Evolutionary conservation across 1,140 invertebrate genomes (phyloP).

Genomic region (Neuroterus valhalla): DNA sequence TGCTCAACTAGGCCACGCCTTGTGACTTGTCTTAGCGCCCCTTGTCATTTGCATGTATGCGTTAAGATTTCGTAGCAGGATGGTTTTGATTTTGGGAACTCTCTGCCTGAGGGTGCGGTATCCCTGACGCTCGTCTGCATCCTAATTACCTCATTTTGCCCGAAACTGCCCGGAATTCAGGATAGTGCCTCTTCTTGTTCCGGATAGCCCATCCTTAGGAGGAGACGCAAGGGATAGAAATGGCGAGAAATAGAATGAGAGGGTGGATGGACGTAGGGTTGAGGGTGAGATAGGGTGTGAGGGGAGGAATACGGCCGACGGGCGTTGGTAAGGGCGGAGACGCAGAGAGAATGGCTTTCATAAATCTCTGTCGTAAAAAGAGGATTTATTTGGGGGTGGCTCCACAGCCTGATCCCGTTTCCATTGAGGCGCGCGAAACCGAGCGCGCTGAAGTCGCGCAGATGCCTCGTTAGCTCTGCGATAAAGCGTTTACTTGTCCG

Average conservation of each 20-base stretch:
- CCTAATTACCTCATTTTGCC: slow-evolving; percentile 73
- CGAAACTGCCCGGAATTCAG: slow-evolving; percentile 69
- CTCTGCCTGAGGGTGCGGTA: slow-evolving; percentile 44
- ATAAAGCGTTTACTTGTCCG: slow-evolving; percentile 67
- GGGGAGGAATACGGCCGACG: slow-evolving; percentile 30
- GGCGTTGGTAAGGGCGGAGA: slow-evolving; percentile 38
- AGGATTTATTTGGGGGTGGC: slow-evolving; percentile 69
- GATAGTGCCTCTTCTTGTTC: slow-evolving; percentile 53
- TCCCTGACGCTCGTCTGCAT: slow-evolving; percentile 67
- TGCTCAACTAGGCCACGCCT: slow-evolving; percentile 40
- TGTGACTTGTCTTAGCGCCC: slow-evolving; percentile 45
- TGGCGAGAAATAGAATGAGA: slow-evolving; percentile 39
- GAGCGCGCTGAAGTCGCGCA: slow-evolving; percentile 53
- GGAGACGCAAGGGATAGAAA: slow-evolving; percentile 33
- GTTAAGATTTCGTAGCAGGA: slow-evolving; percentile 67
- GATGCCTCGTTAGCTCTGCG: slow-evolving; percentile 68
- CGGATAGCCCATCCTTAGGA: slow-evolving; percentile 46
- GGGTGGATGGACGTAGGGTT: slow-evolving; percentile 21
- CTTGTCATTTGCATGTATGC: slow-evolving; percentile 67
- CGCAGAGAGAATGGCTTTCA: slow-evolving; percentile 66
- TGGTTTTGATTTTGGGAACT: slow-evolving; percentile 67
- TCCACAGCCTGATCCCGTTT: slow-evolving; percentile 56
- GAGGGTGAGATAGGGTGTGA: slow-evolving; percentile 30
- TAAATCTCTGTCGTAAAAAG: slow-evolving; percentile 73
- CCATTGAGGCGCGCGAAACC: slow-evolving; percentile 62